Evolutionary conservation across 2,888 invertebrate genomes (phyloP), one percentile per base, ranked within the genome.

Genomic region (Griposia aprilina): DNA sequence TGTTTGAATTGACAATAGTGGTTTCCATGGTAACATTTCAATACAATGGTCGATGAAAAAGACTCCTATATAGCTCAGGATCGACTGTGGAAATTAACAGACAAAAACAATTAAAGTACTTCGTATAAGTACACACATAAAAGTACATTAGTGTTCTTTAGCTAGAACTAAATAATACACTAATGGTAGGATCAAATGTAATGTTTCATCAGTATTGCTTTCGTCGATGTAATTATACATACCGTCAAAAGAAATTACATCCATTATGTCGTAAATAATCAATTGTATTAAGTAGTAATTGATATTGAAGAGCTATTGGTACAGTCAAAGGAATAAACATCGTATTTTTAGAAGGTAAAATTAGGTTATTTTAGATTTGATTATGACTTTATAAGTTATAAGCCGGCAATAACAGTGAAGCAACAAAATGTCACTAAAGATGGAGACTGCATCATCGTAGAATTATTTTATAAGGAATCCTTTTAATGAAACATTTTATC

Each of bases 201-300:
- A 82, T 68, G 2, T 57, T 2, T 36, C 3, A 30, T 13, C 36
- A 63, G 26, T 48, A 36, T 7, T 17, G 17, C 17, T 57, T 67
- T n/a, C 36, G 20, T 80, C 6, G 0, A 2, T 36, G 23, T 85
- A 70, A 81, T 85, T 81, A 85, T 17, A 67, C n/a, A 36, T 50
- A 23, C 8, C n/a, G 26, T 71, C 60, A 23, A 36, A 23, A 52
- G 59, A 52, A 85, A 74, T 84, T 62, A 81, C 50, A 70, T n/a
- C n/a, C 10, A 26, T 36, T 69, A 8, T 26, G 13, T 73, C 3
- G 59, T 80, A 66, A 70, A 82, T 84, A 73, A 74, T 57, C 30
- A 57, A 66, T 73, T 36, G 41, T 11, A 17, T 62, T 23, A 45
- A n/a, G 20, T n/a, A 26, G n/a, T 67, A 57, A 78, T 65, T 68